A percentile compares a stretch with the other conserved stretches of the same genome.
Evolutionary conservation across 2,888 invertebrate genomes (phyloP).

Genomic region (Adelognathus sp.): DNA sequence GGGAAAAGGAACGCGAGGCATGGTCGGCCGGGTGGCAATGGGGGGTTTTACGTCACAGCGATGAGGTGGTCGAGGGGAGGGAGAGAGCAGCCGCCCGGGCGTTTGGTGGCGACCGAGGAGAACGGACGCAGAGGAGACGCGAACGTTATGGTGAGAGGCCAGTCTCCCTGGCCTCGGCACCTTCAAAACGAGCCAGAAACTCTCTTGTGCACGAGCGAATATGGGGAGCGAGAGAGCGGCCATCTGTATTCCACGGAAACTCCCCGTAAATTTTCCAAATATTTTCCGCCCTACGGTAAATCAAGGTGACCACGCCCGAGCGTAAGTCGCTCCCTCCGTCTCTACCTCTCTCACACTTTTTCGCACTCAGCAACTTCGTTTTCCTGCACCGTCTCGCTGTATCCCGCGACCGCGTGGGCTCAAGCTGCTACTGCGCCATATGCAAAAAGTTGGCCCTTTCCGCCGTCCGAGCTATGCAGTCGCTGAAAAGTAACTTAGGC

Average conservation of each 20-base stretch:
- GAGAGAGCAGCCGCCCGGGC: conserved; percentile 28
- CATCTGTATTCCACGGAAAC: conserved; percentile 64
- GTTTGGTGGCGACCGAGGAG: conserved; percentile 51
- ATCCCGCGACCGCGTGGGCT: conserved; percentile 26
- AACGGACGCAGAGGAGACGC: conserved; percentile 47
- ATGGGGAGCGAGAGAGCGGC: conserved; percentile 41
- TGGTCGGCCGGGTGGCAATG: conserved; percentile 55
- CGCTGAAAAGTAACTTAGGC: conserved; percentile 43
- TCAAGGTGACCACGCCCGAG: conserved; percentile 65
- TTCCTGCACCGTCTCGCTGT: conserved; percentile 3
- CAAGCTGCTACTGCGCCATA: conserved; percentile 43
- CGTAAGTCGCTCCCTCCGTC: conserved; percentile 49
- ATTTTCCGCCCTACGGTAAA: conserved; percentile 75
- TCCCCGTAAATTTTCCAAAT: conserved; percentile 76
- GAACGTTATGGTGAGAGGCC: conserved; percentile 1
- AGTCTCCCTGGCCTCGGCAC: neutral
- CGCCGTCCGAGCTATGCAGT: neutral
- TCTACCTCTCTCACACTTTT: neutral
- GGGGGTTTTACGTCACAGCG: conserved; percentile 33
- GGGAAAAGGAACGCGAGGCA: conserved; percentile 57
- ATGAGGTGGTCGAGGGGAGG: conserved; percentile 45
- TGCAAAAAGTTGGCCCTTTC: conserved; percentile 45
- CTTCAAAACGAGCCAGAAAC: neutral
- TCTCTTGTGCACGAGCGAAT: conserved; percentile 20
- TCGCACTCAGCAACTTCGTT: conserved; percentile 11